phyloP scores from a whole-genome alignment of 2,797 vertebrate species.

The Monodelphis domestica region DNA sequence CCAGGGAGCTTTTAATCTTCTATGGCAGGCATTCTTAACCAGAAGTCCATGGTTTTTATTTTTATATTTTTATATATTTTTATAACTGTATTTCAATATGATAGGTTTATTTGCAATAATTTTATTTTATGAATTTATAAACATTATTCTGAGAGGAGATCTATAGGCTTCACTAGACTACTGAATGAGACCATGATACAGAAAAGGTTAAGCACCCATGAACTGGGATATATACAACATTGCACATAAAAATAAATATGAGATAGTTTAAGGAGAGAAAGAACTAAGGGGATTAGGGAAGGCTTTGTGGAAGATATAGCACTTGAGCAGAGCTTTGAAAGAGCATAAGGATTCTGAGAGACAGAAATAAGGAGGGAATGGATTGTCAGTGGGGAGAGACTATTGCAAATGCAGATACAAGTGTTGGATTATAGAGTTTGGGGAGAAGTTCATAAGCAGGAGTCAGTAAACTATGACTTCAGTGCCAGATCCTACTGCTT shows the following conservation, averaged over 20 bases:
- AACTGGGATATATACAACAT: not conserved
- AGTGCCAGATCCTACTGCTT: not conserved
- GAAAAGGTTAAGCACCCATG: not conserved
- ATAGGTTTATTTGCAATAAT: not conserved
- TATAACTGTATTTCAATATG: not conserved
- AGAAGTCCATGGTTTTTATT: not conserved
- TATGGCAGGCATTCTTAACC: not conserved
- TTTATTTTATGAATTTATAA: not conserved
- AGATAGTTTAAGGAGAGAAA: not conserved
- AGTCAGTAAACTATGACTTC: not conserved
- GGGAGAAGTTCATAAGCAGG: not conserved
- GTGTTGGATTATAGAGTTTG: not conserved
- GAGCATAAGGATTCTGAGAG: not conserved
- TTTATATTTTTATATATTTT: not conserved
- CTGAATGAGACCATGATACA: not conserved
- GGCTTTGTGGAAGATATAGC: not conserved
- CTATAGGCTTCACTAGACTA: not conserved
- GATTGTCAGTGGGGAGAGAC: not conserved
- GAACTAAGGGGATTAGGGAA: not conserved
- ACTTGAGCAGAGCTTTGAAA: not conserved
- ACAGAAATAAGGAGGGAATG: not conserved
- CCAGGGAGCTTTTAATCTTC: not conserved
- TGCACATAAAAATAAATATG: not conserved
- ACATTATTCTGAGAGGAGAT: not conserved
- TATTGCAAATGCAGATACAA: not conserved